These are phyloP conservation scores for Temnopleurus reevesii DNA, from an alignment of 53 echinoderm and acorn worm species.

Conservation along the genomic window DNA sequence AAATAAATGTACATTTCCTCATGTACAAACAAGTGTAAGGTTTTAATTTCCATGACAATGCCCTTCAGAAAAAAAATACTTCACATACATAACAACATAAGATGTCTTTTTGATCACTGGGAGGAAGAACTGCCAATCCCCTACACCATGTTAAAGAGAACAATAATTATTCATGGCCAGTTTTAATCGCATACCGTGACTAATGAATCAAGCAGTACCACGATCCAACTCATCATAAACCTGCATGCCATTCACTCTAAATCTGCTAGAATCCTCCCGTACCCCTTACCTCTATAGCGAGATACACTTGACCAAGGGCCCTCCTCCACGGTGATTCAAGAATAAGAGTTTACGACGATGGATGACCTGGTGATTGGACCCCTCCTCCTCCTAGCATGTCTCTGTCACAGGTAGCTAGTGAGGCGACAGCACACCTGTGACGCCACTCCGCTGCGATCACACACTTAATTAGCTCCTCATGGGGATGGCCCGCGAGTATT, in stretches of 20 bases:
- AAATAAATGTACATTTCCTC: too few relatives aligned
- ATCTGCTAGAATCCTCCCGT: neutral
- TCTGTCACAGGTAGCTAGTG: constrained; percentile 39
- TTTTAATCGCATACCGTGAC: neutral
- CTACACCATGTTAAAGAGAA: too few relatives aligned
- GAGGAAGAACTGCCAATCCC: too few relatives aligned
- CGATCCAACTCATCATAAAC: neutral
- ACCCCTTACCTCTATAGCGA: neutral
- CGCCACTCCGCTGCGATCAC: constrained; percentile 13
- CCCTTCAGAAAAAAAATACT: too few relatives aligned
- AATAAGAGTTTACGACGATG: neutral
- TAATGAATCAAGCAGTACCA: neutral
- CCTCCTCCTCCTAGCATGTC: constrained; percentile 12
- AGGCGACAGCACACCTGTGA: constrained; percentile 34
- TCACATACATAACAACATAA: too few relatives aligned
- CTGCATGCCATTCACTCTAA: neutral
- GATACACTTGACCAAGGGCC: neutral
- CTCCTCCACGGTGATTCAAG: constrained; percentile 29
- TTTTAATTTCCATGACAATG: too few relatives aligned
- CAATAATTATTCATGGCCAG: neutral
- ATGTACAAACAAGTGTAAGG: too few relatives aligned
- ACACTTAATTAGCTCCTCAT: constrained; percentile 38
- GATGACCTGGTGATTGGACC: constrained; percentile 33
- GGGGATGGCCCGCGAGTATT: neutral
- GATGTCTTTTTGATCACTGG: too few relatives aligned